Evolutionary conservation across 2,113 vertebrate genomes (phyloP).

Genomic region (Coturnix japonica): DNA sequence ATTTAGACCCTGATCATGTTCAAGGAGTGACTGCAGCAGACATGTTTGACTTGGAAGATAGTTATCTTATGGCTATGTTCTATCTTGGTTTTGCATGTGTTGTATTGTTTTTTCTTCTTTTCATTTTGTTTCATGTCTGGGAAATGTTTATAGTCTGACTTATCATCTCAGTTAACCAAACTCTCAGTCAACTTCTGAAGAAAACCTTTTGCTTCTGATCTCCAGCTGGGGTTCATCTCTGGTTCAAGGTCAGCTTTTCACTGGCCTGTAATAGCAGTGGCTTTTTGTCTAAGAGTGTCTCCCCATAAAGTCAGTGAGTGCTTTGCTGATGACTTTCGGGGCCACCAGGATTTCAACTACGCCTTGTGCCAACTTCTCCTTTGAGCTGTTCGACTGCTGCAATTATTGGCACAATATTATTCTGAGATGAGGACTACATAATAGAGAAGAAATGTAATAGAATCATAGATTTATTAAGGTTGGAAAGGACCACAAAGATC

Average conservation of each 20-base stretch:
- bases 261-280: not conserved
- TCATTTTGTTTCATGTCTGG: slow-evolving; percentile 22
- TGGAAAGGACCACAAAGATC: no score
- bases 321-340: not conserved
- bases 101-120: slow-evolving; percentile 26
- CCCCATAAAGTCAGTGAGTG: not conserved
- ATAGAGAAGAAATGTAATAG: not conserved
- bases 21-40: not conserved
- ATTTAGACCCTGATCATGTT: not conserved
- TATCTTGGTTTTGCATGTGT: not conserved
- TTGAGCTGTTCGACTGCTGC: not conserved
- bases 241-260: not conserved
- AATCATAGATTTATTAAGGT: no score
- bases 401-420: not conserved
- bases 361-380: not conserved
- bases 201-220: not conserved
- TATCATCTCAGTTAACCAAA: slow-evolving; percentile 31
- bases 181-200: not conserved
- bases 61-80: not conserved
- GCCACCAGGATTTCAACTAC: not conserved
- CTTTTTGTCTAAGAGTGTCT: not conserved
- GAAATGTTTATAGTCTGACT: slow-evolving; percentile 24
- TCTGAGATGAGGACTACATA: not conserved
- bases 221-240: not conserved
- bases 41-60: slow-evolving; percentile 6